Percentiles rank a stretch among this genome's conserved stretches.
These are phyloP conservation scores for Noctilio leporinus DNA, from an alignment of 2,113 vertebrate species.

Conservation along the genomic window DNA sequence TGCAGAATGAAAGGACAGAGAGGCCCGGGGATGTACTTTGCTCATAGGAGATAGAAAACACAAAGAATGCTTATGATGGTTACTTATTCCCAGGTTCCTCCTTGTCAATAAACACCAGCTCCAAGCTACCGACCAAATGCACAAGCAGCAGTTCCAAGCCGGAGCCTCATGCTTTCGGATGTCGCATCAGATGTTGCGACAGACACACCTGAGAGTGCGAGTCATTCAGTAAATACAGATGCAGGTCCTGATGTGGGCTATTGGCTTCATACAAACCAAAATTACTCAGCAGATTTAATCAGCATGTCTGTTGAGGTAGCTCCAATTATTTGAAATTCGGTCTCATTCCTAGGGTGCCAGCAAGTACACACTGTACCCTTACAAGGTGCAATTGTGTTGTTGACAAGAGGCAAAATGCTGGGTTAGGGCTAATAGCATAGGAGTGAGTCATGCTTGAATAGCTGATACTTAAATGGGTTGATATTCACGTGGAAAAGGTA, in stretches of 20 bases:
- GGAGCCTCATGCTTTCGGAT: not conserved
- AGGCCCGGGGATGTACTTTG: not conserved
- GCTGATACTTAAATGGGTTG: not conserved
- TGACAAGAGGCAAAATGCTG: not conserved
- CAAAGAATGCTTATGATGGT: not conserved
- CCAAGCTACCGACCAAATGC: not conserved
- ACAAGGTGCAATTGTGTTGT: not conserved
- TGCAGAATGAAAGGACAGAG: not conserved
- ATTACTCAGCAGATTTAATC: slow-evolving; percentile 2
- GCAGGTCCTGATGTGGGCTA: not conserved
- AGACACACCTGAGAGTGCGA: slow-evolving; percentile 4
- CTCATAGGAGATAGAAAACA: not conserved
- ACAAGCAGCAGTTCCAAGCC: not conserved
- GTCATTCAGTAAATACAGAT: slow-evolving; percentile 36
- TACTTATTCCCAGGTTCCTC: not conserved
- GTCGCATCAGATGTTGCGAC: not conserved
- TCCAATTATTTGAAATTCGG: not conserved
- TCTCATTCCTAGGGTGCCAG: not conserved
- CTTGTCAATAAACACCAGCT: slow-evolving; percentile 33
- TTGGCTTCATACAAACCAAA: not conserved
- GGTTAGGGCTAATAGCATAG: not conserved
- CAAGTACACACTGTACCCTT: not conserved
- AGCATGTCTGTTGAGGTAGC: not conserved
- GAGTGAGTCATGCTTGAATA: not conserved
- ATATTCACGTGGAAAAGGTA: not conserved